A percentile compares a stretch with the other conserved stretches of the same genome.
These are phyloP conservation scores for Eptesicus fuscus DNA, from an alignment of 2,113 vertebrate species.

Conservation along the genomic window DNA sequence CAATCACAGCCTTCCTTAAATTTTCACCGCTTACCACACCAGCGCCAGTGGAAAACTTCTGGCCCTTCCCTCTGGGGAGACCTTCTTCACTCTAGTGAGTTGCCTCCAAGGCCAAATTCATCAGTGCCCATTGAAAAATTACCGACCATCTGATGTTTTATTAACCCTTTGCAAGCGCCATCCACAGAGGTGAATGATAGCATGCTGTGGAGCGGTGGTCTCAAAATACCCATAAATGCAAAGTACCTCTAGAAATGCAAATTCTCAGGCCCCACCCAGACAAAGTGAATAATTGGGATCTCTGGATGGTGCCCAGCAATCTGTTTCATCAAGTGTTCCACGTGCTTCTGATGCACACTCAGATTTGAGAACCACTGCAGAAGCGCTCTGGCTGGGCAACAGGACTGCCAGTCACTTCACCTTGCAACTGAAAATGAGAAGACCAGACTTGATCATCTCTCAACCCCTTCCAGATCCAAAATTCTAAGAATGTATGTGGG, in stretches of 20 bases:
- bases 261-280: background rate
- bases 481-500: background rate
- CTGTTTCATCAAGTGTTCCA: background rate
- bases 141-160: background rate
- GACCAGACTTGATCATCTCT: background rate
- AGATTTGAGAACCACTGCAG: background rate
- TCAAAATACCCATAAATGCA: background rate
- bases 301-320: background rate
- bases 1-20: background rate
- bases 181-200: background rate
- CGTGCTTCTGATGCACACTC: background rate
- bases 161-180: slow-evolving; percentile 22
- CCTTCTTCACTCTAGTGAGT: background rate
- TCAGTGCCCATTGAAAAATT: slow-evolving; percentile 42
- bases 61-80: slow-evolving; percentile 21
- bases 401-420: background rate
- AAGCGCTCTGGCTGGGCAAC: background rate
- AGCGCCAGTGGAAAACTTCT: background rate
- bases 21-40: background rate
- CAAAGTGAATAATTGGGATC: background rate
- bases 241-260: background rate
- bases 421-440: background rate
- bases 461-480: background rate
- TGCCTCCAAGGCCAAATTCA: slow-evolving; percentile 21
- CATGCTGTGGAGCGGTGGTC: background rate